Evolutionary conservation across 2,797 vertebrate species (phyloP).

Genomic region (Delichon dasypus): DNA sequence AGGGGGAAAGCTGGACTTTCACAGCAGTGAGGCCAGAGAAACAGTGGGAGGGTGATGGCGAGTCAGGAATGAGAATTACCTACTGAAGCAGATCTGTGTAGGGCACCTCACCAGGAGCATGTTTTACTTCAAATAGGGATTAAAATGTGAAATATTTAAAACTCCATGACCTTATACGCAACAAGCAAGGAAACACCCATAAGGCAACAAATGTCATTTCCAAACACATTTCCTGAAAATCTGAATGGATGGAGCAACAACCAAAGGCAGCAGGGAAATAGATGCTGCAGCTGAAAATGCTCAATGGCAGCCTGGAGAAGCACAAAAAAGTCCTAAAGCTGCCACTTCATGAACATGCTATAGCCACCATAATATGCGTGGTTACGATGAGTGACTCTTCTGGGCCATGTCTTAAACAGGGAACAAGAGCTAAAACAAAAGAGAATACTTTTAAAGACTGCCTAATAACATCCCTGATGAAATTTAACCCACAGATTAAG

Average conservation of each 20-base stretch:
- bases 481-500: not conserved
- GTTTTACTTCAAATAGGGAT: not conserved
- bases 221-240: not conserved
- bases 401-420: not conserved
- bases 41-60: not conserved
- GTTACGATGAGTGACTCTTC: not conserved
- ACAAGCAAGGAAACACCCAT: not conserved
- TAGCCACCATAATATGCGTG: accelerated
- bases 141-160: not conserved
- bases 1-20: not conserved
- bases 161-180: not conserved
- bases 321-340: not conserved
- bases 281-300: not conserved
- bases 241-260: not conserved
- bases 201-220: not conserved
- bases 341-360: not conserved
- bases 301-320: not conserved
- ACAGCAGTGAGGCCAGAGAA: not conserved
- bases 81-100: not conserved
- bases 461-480: not conserved
- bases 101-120: not conserved
- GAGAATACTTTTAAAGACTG: not conserved
- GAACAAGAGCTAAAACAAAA: not conserved
- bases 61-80: not conserved
- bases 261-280: not conserved